Base-by-base conservation (phyloP, 2,797 vertebrate species). In the Pogonophryne albipinna region DNA sequence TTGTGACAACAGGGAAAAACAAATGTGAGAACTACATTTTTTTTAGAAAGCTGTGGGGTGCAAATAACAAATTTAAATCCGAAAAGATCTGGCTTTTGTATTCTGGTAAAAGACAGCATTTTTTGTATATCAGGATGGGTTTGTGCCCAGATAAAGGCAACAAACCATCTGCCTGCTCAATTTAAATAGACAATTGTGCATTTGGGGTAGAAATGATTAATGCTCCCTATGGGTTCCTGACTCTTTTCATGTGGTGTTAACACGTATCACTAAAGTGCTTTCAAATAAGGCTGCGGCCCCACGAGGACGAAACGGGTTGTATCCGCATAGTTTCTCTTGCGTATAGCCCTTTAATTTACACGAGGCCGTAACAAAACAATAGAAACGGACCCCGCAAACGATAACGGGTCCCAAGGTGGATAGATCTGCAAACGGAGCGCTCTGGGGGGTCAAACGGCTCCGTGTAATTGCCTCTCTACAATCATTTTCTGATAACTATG, bases 21-120 rank as follows among this genome's bases (percentile, higher is more conserved):
- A 47, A 76, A 80, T 45, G 42, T 42, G 44, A 69, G 38, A 73
- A 64, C 52, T 70, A 60, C 16, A 50, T 70, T 31, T 71, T 10
- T n/a, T 59, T 17, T 9, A 65, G 46, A 11, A 67, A 74, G 60
- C 66, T 68, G 60, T 34, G 11, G 51, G 55, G 34, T 34, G 52
- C 19, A 80, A 23, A 66, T 19, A 62, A 14, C 14, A 27, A 4
- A 17, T 42, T 55, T 38, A 5, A 38, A 55, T 68, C 19, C 20
- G 63, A 7, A 66, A 46, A 53, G 27, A 65, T 51, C 12, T 44
- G n/a, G 64, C 41, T 49, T 13, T 17, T 59, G 62, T 60, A 2
- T 59, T 62, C 47, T 47, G 44, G 19, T 42, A 51, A 66, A 64
- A 73, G 50, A 11, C 14, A 55, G 15, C 50, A 52, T 27, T 49